Evolutionary conservation across 2,888 invertebrate genomes (phyloP).

Genomic region (Minunthozetes semirufus): DNA sequence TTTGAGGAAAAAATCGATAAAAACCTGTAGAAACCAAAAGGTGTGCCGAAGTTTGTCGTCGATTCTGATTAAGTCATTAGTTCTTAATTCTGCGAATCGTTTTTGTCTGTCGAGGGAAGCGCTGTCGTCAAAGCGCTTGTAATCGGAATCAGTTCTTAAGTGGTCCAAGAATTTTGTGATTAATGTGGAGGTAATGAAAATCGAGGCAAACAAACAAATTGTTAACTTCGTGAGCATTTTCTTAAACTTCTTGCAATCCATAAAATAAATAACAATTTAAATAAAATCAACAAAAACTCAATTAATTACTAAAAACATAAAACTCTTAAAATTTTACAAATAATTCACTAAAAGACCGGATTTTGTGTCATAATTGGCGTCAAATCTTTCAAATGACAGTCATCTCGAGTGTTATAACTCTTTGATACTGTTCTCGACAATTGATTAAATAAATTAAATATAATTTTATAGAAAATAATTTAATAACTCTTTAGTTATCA

Average conservation of each 20-base stretch:
- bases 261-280: background rate
- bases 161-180: slow-evolving; percentile 7
- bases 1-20: too few relatives aligned
- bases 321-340: background rate
- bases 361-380: background rate
- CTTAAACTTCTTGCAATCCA: slow-evolving; percentile 5
- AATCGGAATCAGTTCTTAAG: slow-evolving; percentile 20
- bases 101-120: background rate
- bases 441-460: background rate
- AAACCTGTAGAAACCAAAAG: slow-evolving; percentile 71
- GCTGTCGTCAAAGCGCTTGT: background rate
- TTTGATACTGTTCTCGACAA: background rate
- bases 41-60: slow-evolving; percentile 47
- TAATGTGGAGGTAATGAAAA: slow-evolving; percentile 28
- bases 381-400: background rate
- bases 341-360: background rate
- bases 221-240: slow-evolving; percentile 31
- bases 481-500: background rate
- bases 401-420: background rate
- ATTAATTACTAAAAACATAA: background rate
- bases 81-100: background rate
- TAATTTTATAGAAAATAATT: background rate
- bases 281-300: background rate
- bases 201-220: background rate
- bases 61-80: background rate